These are phyloP conservation scores for Tyto alba DNA, from an alignment of 2,113 vertebrate species.

Conservation along the genomic window DNA sequence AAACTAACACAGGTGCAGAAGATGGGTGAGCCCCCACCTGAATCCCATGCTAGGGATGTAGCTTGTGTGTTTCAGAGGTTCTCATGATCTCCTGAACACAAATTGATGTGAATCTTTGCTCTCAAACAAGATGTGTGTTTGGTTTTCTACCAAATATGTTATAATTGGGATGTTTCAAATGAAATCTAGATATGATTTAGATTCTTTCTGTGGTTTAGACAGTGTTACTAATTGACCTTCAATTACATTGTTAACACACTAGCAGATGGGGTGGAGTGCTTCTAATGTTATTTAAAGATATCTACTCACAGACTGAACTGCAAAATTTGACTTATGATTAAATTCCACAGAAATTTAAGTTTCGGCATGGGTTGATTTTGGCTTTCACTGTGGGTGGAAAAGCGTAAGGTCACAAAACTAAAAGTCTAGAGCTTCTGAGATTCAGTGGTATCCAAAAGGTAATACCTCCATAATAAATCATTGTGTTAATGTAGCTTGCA, in stretches of 20 bases:
- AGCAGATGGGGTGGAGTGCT: neutral
- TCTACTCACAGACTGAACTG: neutral
- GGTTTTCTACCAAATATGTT: neutral
- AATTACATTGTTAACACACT: neutral
- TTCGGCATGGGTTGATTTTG: neutral
- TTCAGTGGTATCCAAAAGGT: neutral
- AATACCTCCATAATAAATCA: neutral
- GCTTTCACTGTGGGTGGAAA: neutral
- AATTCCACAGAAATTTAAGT: neutral
- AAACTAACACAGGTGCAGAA: neutral
- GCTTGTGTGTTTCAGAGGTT: neutral
- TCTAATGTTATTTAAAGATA: neutral
- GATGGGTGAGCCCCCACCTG: rapidly evolving
- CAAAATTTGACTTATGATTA: neutral
- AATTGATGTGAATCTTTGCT: neutral
- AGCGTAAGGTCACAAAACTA: neutral
- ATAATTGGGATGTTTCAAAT: neutral
- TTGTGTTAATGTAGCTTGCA: neutral
- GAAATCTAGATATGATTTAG: neutral
- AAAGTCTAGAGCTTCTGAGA: neutral
- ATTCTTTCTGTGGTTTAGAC: neutral
- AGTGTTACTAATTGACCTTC: neutral
- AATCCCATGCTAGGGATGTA: neutral
- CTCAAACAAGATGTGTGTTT: neutral
- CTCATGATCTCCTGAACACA: neutral